Base-by-base conservation (phyloP, 2,113 vertebrate genomes). In the Vicugna pacos region DNA sequence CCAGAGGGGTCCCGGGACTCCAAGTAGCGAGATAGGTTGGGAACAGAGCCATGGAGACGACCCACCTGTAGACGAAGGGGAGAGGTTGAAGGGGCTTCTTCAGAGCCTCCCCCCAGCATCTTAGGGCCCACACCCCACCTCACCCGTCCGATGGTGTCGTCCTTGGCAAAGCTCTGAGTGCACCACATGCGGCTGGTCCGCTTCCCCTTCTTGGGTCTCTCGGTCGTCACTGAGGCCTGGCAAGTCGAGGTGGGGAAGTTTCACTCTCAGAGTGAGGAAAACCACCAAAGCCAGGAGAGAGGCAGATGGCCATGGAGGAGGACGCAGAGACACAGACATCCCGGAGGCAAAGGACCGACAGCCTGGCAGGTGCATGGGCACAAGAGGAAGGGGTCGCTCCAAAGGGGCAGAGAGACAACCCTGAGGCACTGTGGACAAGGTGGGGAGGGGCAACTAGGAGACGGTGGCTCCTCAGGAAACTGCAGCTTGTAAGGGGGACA, bases 11-110 rank as follows among this genome's bases (percentile, higher is more conserved):
- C 98, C 94, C 99, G 99, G 0, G 99, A 93, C 97, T 99, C 99
- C 90, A 99, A 98, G 77, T 99, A 99, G 35, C 99, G 99, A 0
- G 99, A 99, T 56, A 99, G 99, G 97, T 99, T 99, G 97, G 99
- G 99, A 32, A 99, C 99, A 0, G 99, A 99, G 35, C 90, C 93
- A 0, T 97, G 93, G 85, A 97, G 96, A 72, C 94, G 95, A 77
- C 94, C 96, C 2, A 97, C 94, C 88, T 93, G 77, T 2, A 10
- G 19, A 38, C 2, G 60, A 16, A 20, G 67, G 73, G 3, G 32
- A 64, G 11, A 50, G 10, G 8, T 20, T 75, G 28, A 50, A 50
- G 60, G 65, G 22, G 15, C 2, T 7, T 20, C 54, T 46, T 19
- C 13, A 0, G 70, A 6, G 28, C 32, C 1, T 1, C 56, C 86